Evolutionary conservation across 2,113 vertebrate genomes (phyloP).

Genomic region (Syngnathus typhle): DNA sequence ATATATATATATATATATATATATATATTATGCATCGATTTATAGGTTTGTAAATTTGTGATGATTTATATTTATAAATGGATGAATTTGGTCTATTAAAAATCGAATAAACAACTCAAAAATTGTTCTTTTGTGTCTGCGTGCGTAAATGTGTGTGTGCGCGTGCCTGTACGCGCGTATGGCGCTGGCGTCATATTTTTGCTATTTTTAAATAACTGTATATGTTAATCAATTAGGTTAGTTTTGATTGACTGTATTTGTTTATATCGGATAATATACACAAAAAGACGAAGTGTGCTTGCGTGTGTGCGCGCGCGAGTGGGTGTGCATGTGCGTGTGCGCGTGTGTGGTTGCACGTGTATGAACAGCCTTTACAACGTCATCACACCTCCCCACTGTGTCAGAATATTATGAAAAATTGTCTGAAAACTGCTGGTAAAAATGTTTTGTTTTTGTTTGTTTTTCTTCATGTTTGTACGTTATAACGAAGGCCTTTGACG

Average conservation of each 20-base stretch:
- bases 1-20: neutral
- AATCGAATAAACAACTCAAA: neutral
- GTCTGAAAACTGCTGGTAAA: neutral
- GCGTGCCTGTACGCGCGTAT: neutral
- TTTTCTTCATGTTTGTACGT: neutral
- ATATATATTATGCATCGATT: neutral
- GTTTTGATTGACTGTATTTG: neutral
- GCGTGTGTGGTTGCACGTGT: neutral
- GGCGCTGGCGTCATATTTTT: neutral
- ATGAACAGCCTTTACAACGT: constrained; percentile 12
- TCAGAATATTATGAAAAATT: constrained; percentile 18
- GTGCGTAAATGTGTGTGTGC: neutral
- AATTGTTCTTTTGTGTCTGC: neutral
- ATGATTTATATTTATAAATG: no score
- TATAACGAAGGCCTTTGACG: constrained; percentile 1
- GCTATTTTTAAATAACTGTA: neutral
- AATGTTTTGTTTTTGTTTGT: neutral
- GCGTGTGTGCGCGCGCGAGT: neutral
- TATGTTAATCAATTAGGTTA: neutral
- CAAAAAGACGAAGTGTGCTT: neutral
- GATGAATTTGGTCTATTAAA: constrained; percentile 16
- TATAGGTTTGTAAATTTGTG: no score
- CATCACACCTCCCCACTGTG: constrained; percentile 26
- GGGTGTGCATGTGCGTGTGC: neutral
- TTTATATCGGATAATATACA: neutral